These are phyloP conservation scores for Amorpha juglandis DNA, from an alignment of 2,888 invertebrate genomes.

Conservation along the genomic window DNA sequence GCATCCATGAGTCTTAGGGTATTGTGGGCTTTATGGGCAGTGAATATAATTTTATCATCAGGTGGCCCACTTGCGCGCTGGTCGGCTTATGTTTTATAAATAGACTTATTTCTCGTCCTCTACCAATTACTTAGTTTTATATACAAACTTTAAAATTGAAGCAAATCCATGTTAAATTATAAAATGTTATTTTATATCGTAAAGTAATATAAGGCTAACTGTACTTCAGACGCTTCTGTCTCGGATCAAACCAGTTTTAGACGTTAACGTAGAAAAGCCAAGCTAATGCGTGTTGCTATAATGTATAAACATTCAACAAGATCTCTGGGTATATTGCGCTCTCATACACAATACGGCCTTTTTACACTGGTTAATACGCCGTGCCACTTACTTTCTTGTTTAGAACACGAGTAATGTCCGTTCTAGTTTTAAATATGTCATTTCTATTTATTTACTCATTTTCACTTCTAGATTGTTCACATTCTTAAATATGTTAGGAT, in stretches of 20 bases:
- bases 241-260: conserved; percentile 19
- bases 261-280: conserved; percentile 11
- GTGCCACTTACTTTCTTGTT: conserved; percentile 10
- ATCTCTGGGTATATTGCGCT: not conserved
- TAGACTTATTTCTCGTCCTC: too few species aligned
- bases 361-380: conserved; percentile 9
- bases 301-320: conserved; percentile 5
- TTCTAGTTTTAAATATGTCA: conserved; percentile 9
- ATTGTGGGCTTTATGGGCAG: too few species aligned
- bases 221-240: conserved; percentile 8
- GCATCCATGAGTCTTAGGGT: too few species aligned
- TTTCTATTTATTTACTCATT: not conserved
- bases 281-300: conserved; percentile 16
- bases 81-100: too few species aligned
- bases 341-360: not conserved
- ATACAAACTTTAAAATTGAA: too few species aligned
- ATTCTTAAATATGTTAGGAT: conserved; percentile 17
- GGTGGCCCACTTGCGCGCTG: too few species aligned
- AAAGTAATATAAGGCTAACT: conserved; percentile 31
- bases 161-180: not conserved
- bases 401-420: conserved; percentile 6
- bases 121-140: too few species aligned
- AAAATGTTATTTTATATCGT: not conserved
- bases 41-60: too few species aligned
- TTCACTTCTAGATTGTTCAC: conserved; percentile 4